Base-by-base conservation (phyloP, 1,140 invertebrate species). In the Caerostris darwini region DNA sequence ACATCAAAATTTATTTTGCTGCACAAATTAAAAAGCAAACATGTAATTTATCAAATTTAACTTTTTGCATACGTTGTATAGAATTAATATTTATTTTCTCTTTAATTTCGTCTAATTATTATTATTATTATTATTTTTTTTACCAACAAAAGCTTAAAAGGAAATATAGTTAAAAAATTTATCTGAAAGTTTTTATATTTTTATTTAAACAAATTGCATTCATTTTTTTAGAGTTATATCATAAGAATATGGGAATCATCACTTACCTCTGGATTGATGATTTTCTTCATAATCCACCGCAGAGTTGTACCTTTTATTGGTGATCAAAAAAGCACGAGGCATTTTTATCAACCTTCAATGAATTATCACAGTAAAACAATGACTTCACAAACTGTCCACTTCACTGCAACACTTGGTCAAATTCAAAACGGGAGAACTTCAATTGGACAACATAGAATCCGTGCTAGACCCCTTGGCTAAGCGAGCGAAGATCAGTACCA, bases 291-390 rank as follows among this genome's bases (percentile, higher is more conserved):
- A 95, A 56, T 94, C 93, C 59, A 94, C 81, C 17, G 90, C 58
- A 57, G 94, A 83, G n/a, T 94, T 89, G 88, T 95, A 95, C 58
- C 95, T 83, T 77, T 90, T 61, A 90, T 95, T 95, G 17, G 94
- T 95, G 88, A 95, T 95, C 7, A 95, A 57, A 86, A 95, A 95
- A 17, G 95, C 94, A 12, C 95, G 94, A 14, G 95, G 95, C 95
- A 95, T 95, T 14, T 81, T 89, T 77, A 17, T 4, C 34, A 12
- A 53, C 19, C 64, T 83, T 57, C 2, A 34, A 34, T 34, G 34
- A 8, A 53, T 50, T 87, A 87, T 71, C 87, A 94, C 67, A 90
- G 89, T 71, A 71, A 34, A 34, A 90, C 81, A 7, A 77, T 53
- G 50, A 53, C 71, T 8, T 77, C 19, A 77, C 19, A 77, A 77